A percentile compares a stretch with the other conserved stretches of the same genome.
phyloP scores from a whole-genome alignment of 2,113 vertebrate genomes.

The Engystomops pustulosus region DNA sequence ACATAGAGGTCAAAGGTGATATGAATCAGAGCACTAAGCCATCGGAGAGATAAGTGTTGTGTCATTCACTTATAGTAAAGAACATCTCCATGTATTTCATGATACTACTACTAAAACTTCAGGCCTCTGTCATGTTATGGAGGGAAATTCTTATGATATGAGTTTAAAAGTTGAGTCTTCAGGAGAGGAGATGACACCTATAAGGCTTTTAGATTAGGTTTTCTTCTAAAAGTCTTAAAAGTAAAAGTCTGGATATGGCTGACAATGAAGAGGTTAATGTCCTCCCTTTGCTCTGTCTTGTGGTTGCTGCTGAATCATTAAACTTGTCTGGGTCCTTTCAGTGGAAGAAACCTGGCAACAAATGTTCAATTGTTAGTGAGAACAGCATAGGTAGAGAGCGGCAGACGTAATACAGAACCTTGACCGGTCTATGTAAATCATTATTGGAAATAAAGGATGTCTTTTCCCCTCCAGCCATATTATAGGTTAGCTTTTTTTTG shows the following conservation, averaged over 20 bases:
- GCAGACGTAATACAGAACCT: not conserved
- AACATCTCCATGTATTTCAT: not conserved
- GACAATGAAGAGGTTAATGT: slow-evolving; percentile 45
- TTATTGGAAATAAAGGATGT: not conserved
- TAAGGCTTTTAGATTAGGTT: no score
- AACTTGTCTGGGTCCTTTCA: slow-evolving; percentile 43
- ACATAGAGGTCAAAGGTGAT: slow-evolving; percentile 33
- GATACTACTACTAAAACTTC: not conserved
- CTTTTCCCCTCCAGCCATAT: not conserved
- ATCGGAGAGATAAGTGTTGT: not conserved
- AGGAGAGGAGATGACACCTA: no score
- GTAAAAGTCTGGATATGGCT: not conserved
- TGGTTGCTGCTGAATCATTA: slow-evolving; percentile 47
- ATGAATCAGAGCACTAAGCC: slow-evolving; percentile 33
- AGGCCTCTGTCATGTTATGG: not conserved
- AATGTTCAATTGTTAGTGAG: slow-evolving; percentile 30
- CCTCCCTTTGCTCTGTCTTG: slow-evolving; percentile 33
- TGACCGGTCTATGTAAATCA: not conserved
- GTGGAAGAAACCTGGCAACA: slow-evolving; percentile 48
- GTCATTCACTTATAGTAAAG: not conserved
- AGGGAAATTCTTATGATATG: no score
- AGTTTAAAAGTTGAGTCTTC: no score
- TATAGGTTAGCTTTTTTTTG: not conserved
- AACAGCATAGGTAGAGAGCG: not conserved
- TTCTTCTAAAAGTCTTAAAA: not conserved